phyloP scores from a whole-genome alignment of 2,113 vertebrate genomes.

The Asarcornis scutulata region DNA sequence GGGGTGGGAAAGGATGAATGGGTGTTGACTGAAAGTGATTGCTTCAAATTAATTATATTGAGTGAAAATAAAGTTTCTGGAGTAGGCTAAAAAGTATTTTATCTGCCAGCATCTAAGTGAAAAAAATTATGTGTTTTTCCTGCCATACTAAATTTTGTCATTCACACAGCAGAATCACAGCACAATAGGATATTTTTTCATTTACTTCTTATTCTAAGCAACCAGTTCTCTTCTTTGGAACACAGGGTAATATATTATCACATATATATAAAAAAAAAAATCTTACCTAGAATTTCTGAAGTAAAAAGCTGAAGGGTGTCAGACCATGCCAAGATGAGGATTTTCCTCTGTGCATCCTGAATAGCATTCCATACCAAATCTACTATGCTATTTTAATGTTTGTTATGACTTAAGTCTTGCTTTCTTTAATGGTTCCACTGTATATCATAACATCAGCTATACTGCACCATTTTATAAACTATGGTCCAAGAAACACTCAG shows the following conservation, averaged over 20 bases:
- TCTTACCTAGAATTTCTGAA: background rate
- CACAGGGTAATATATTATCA: background rate
- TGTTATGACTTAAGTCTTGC: background rate
- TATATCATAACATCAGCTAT: background rate
- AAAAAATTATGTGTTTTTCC: background rate
- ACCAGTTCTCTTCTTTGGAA: background rate
- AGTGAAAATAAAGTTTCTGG: background rate
- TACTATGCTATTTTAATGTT: background rate
- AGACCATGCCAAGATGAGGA: background rate
- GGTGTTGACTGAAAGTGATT: background rate
- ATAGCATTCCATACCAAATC: background rate
- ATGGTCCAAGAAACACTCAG: background rate
- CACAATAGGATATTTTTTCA: background rate
- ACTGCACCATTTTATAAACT: background rate
- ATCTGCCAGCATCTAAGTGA: background rate
- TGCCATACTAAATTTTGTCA: background rate
- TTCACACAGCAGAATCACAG: background rate
- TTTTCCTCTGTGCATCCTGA: background rate
- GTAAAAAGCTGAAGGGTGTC: background rate
- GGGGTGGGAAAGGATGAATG: background rate
- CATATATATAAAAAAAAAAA: background rate
- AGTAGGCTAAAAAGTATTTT: background rate
- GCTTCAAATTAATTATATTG: background rate
- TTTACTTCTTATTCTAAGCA: background rate
- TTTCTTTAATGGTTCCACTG: background rate